Percentiles rank a stretch among this genome's conserved stretches.
phyloP scores from a whole-genome alignment of 2,888 invertebrate species.

The Catocala nupta region DNA sequence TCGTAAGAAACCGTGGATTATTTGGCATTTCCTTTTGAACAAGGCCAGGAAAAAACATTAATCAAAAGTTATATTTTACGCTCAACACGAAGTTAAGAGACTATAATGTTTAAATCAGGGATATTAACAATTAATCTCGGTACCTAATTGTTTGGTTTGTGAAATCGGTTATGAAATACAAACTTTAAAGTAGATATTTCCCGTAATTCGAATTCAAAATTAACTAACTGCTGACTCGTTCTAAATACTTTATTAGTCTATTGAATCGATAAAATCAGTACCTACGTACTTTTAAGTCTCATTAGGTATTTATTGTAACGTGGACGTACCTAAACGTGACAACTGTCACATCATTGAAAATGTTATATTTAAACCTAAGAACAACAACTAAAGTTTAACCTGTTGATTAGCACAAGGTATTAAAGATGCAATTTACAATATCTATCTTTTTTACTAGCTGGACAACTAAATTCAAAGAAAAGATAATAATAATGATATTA shows the following conservation, averaged over 20 bases:
- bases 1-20: constrained; percentile 55
- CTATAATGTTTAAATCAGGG: constrained; percentile 22
- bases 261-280: not conserved
- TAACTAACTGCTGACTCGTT: not conserved
- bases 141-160: constrained; percentile 17
- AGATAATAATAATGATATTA: too few species aligned
- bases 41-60: constrained; percentile 58
- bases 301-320: not conserved
- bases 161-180: constrained; percentile 27
- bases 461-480: too few species aligned
- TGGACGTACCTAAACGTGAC: not conserved
- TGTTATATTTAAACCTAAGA: too few species aligned
- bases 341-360: not conserved
- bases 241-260: not conserved
- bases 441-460: too few species aligned
- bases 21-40: constrained; percentile 67
- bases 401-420: too few species aligned
- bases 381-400: too few species aligned
- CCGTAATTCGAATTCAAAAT: constrained; percentile 10
- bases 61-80: constrained; percentile 23
- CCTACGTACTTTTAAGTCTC: not conserved
- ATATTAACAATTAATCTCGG: constrained; percentile 23
- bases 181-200: constrained; percentile 1
- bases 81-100: constrained; percentile 25
- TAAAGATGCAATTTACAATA: too few species aligned